These are phyloP conservation scores for Drosophila multiciliata DNA, from an alignment of 2,888 invertebrate species.

Conservation along the genomic window DNA sequence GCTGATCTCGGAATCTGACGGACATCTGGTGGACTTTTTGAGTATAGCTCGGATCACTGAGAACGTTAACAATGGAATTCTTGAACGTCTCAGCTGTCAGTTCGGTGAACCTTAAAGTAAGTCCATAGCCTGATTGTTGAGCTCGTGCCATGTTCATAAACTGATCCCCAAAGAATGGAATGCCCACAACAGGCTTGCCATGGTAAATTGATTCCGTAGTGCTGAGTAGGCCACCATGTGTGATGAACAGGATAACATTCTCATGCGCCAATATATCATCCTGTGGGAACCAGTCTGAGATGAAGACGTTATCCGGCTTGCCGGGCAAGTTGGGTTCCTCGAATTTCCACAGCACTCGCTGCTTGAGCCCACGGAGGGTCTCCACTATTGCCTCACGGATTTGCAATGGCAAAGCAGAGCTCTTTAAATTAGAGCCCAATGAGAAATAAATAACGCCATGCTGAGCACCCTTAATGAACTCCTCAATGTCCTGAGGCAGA, in stretches of 20 bases:
- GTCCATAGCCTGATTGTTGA: conserved; percentile 84
- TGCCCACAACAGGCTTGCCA: conserved; percentile 86
- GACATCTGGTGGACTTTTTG: conserved; percentile 63
- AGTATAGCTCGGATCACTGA: conserved; percentile 60
- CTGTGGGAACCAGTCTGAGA: conserved; percentile 85
- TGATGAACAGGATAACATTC: conserved; percentile 85
- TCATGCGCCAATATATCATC: conserved; percentile 85
- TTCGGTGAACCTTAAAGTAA: conserved; percentile 75
- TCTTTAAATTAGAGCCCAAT: conserved; percentile 84
- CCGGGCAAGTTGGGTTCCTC: conserved; percentile 79
- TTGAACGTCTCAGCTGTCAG: conserved; percentile 80
- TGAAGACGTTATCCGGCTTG: conserved; percentile 81
- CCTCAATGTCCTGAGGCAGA: conserved; percentile 81
- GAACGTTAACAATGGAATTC: conserved; percentile 65
- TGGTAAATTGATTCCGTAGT: conserved; percentile 85
- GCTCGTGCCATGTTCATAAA: conserved; percentile 85
- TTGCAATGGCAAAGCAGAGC: conserved; percentile 68
- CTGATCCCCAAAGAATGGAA: conserved; percentile 86
- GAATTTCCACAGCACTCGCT: conserved; percentile 85
- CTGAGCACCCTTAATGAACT: conserved; percentile 83
- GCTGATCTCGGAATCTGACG: conserved; percentile 76
- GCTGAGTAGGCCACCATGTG: conserved; percentile 86
- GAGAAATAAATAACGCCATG: conserved; percentile 86
- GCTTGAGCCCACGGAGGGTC: conserved; percentile 77
- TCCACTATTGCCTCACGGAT: conserved; percentile 72